Evolutionary conservation across 2,888 invertebrate species (phyloP).

Genomic region (Drosophila suboccidentalis): DNA sequence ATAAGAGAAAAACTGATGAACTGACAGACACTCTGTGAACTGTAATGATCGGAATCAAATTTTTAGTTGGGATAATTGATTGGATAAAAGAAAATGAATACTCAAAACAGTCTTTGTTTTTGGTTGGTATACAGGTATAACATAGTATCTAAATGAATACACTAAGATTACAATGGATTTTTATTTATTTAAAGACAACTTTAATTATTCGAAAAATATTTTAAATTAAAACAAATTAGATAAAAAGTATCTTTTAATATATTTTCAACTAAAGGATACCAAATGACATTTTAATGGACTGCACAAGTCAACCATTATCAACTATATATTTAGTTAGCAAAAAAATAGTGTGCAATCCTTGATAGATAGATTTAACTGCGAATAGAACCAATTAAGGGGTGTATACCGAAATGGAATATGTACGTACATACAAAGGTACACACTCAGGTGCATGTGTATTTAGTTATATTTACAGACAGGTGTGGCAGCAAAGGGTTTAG

Average conservation of each 20-base stretch:
- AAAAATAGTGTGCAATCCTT: conserved; percentile 14
- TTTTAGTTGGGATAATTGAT: background rate
- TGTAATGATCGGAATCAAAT: background rate
- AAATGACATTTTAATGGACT: conserved; percentile 24
- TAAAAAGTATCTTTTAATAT: background rate
- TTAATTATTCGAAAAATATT: no score
- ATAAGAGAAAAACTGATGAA: background rate
- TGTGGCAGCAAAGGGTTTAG: conserved; percentile 35
- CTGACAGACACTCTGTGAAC: background rate
- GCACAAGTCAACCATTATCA: conserved; percentile 23
- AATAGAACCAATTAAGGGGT: conserved; percentile 10
- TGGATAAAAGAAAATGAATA: no score
- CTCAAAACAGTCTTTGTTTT: no score
- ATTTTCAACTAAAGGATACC: background rate
- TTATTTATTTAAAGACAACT: no score
- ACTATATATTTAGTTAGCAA: background rate
- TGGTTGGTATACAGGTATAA: no score
- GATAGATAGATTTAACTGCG: conserved; percentile 21
- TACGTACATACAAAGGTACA: background rate
- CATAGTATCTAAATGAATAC: no score
- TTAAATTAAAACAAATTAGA: background rate
- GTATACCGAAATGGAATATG: background rate
- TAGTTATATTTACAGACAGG: conserved; percentile 29
- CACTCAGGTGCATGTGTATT: background rate
- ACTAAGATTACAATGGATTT: no score